Evolutionary conservation across 2,113 vertebrate species (phyloP).

Genomic region (Mixornis gularis): DNA sequence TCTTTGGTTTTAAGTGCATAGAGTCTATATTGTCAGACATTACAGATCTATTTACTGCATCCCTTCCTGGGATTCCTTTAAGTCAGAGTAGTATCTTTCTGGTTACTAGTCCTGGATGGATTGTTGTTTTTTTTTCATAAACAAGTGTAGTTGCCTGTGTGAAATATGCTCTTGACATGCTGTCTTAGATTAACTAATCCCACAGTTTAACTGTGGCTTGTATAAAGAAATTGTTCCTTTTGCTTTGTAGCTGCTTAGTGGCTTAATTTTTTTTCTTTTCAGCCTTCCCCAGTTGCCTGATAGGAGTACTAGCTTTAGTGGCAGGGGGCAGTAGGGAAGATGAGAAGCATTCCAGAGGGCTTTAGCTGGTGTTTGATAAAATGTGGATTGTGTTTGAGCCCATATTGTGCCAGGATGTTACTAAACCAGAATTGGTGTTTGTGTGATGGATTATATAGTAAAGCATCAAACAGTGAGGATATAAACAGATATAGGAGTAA

Average conservation of each 20-base stretch:
- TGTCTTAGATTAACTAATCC: not conserved
- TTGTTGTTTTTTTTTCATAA: not conserved
- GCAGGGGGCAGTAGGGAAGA: not conserved
- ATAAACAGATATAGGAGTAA: not conserved
- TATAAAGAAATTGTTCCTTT: not conserved
- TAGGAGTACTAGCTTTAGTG: not conserved
- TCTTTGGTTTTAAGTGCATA: not conserved
- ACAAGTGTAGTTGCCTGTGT: accelerated
- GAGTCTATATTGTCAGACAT: not conserved
- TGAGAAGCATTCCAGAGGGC: not conserved
- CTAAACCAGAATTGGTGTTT: not conserved
- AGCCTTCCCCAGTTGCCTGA: not conserved
- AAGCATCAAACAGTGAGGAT: not conserved
- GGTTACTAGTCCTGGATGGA: not conserved
- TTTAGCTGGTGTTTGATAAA: not conserved
- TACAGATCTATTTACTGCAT: not conserved
- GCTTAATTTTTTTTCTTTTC: not conserved
- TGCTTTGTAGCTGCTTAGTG: not conserved
- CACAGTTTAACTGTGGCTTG: not conserved
- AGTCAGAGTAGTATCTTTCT: not conserved
- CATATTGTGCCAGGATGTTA: not conserved
- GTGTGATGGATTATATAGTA: not conserved
- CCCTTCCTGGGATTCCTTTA: not conserved
- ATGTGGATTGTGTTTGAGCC: not conserved
- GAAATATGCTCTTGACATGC: not conserved